Percentiles rank a stretch among this genome's conserved stretches.
phyloP scores from a whole-genome alignment of 2,797 vertebrate species.

The Carapus acus region DNA sequence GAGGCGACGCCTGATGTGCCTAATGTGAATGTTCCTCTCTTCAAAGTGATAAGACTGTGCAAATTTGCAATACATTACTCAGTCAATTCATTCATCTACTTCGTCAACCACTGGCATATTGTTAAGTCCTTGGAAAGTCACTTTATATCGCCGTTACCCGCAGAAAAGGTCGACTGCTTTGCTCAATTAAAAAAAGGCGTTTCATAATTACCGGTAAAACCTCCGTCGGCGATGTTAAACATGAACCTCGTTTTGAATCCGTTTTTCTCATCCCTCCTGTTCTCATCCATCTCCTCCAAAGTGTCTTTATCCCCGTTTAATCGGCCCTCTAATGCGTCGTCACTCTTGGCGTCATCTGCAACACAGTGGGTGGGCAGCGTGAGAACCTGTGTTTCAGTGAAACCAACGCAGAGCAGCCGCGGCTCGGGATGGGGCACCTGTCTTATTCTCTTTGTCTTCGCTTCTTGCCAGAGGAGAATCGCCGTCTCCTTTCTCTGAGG shows the following conservation, averaged over 20 bases:
- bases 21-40: too few species aligned
- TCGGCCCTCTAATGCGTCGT: slow-evolving; percentile 76
- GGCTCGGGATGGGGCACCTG: slow-evolving; percentile 74
- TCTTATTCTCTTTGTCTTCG: slow-evolving; percentile 79
- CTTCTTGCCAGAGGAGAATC: slow-evolving; percentile 64
- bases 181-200: background rate
- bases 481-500: slow-evolving; percentile 73
- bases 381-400: too few species aligned
- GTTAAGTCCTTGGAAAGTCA: too few species aligned
- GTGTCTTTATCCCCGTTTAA: slow-evolving; percentile 85
- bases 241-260: slow-evolving; percentile 86
- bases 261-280: slow-evolving; percentile 82
- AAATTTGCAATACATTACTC: too few species aligned
- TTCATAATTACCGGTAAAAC: slow-evolving; percentile 84
- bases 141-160: too few species aligned
- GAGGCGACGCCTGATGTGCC: too few species aligned
- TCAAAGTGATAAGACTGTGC: too few species aligned
- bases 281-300: slow-evolving; percentile 80
- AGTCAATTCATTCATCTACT: too few species aligned
- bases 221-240: slow-evolving; percentile 98
- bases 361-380: slow-evolving; percentile 9
- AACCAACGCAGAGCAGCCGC: too few species aligned
- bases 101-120: too few species aligned
- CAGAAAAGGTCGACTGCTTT: background rate
- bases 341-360: slow-evolving; percentile 76